Conservation (phyloP, 2,113 vertebrate species). For the Pantherophis guttatus region DNA sequence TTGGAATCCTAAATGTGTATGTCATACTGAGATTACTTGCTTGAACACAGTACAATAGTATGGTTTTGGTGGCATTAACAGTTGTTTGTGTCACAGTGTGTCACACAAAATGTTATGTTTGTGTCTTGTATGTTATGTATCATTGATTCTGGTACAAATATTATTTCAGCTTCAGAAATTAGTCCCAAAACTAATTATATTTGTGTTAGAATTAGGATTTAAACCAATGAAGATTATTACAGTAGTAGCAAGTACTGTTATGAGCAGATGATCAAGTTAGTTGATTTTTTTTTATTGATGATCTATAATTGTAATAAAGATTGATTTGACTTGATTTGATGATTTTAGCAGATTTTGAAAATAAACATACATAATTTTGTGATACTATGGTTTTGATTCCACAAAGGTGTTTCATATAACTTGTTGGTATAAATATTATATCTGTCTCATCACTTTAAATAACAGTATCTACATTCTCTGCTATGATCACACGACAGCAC, state of each 20-base stretch:
- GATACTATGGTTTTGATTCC: neutral
- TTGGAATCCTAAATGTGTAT: neutral
- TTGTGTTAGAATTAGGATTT: neutral
- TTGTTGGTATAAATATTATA: neutral
- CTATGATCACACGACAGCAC: neutral
- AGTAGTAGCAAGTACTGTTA: neutral
- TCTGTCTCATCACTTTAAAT: neutral
- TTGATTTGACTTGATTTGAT: neutral
- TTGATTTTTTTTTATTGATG: neutral
- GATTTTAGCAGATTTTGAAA: neutral
- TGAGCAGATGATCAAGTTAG: neutral
- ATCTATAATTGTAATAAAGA: neutral
- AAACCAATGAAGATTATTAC: neutral
- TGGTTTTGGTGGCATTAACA: neutral
- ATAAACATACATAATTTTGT: neutral
- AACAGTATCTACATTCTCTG: neutral
- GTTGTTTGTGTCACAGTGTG: neutral
- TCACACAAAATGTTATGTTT: neutral
- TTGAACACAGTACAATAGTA: neutral
- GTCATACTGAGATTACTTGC: neutral
- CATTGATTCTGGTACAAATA: neutral
- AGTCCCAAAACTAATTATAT: neutral
- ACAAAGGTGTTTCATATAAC: neutral
- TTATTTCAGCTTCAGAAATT: neutral
- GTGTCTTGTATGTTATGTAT: neutral